Evolutionary conservation across 2,797 vertebrate species (phyloP).

Genomic region (Siniperca scherzeri): DNA sequence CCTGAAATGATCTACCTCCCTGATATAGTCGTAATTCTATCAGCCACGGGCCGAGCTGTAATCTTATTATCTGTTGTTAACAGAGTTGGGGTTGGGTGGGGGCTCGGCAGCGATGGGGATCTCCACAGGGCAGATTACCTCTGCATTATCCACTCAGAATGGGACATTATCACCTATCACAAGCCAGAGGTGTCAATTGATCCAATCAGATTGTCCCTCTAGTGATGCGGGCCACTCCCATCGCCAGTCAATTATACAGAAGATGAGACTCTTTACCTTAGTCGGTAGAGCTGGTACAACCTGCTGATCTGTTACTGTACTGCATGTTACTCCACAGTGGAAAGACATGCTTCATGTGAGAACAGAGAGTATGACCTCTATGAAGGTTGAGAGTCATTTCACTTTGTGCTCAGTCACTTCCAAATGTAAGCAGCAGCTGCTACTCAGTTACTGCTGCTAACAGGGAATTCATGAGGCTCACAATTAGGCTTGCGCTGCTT

Average conservation of each 20-base stretch:
- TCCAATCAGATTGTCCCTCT: conserved; percentile 76
- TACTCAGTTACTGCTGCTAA: background rate
- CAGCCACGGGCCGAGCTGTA: conserved; percentile 66
- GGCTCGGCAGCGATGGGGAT: conserved; percentile 70
- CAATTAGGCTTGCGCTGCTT: background rate
- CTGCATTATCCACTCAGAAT: conserved; percentile 83
- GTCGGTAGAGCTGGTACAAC: conserved; percentile 9
- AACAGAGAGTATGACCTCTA: background rate
- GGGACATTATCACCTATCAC: conserved; percentile 81
- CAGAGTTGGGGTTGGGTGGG: conserved; percentile 69
- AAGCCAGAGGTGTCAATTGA: conserved; percentile 81
- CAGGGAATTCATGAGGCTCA: background rate
- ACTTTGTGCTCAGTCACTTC: conserved; percentile 1
- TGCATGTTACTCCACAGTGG: conserved; percentile 13
- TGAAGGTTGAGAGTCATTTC: conserved; percentile 22
- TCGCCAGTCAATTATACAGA: conserved; percentile 66
- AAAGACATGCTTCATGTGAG: background rate
- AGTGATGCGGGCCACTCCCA: conserved; percentile 70
- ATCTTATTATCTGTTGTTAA: conserved; percentile 84
- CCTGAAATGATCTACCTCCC: conserved; percentile 66
- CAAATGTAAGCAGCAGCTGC: conserved; percentile 17
- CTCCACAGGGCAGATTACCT: conserved; percentile 80
- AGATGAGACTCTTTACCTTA: conserved; percentile 41
- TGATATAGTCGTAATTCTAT: conserved; percentile 78
- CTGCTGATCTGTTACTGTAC: conserved; percentile 34